Evolutionary conservation across 2,888 invertebrate genomes (phyloP), one percentile per base, ranked within the genome.

Genomic region (Parapristionchus giblindavisi): DNA sequence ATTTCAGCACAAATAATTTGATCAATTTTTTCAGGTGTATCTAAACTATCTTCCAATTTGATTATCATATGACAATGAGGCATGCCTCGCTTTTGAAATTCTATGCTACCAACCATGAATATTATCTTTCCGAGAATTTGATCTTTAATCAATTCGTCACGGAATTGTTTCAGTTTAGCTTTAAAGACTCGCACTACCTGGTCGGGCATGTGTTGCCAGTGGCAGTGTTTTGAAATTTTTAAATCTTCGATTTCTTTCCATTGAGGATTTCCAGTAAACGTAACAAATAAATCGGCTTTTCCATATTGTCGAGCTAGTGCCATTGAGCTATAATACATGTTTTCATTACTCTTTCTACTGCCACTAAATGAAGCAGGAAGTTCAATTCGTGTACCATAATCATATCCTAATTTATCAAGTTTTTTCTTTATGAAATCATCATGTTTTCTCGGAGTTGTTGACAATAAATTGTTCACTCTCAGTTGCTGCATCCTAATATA

Each of bases 1-100:
- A 89, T 81, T 84, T 89, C 88, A 24, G 88, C 87, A 48, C 65
- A 84, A 4, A 89, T 88, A 8, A 88, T 38, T 4, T 81, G 48
- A 78, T 89, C 89, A 40, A 88, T 84, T 14, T 81, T 60, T 11
- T 77, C 71, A 1, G 77, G 71, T 17, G 32, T 52, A 24, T 74
- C 38, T n/a, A 65, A 43, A 24, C 60, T 29, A 24, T 58, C 60
- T 5, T 76, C 34, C 0, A 82, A 65, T 77, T 77, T 80, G 11
- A 87, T 21, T 1, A 87, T 68, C 43, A 83, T 74, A 71, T 88
- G 84, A 2, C 77, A 76, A 78, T 88, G 86, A 6, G 83, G 75
- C 43, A 88, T 72, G 21, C 85, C 87, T 63, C 85, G 51, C 70
- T 89, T 88, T 77, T 88, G 87, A 79, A 76, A 88, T 76, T 87